Evolutionary conservation across 2,888 invertebrate species (phyloP).

Genomic region (Tethea ocularis): DNA sequence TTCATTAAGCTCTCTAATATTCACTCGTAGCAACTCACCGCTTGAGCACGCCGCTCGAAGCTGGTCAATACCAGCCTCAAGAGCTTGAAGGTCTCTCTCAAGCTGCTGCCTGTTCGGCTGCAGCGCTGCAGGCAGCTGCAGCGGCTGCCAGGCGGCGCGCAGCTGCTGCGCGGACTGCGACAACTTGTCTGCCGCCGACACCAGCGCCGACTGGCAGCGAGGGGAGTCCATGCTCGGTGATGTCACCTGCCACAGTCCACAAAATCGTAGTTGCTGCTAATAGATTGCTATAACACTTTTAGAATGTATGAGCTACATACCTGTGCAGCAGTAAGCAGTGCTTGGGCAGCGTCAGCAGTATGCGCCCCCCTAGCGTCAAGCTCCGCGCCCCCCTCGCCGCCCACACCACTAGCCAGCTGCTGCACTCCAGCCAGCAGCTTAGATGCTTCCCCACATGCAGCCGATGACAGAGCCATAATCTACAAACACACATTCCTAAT

Average conservation of each 20-base stretch:
- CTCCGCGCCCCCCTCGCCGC: conserved; percentile 28
- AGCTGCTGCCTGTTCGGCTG: background rate
- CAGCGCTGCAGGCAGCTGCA: conserved; percentile 13
- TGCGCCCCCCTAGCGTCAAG: conserved; percentile 38
- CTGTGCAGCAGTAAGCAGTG: conserved; percentile 44
- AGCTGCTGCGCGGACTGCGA: conserved; percentile 28
- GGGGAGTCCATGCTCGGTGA: conserved; percentile 35
- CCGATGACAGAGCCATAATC: conserved; percentile 43
- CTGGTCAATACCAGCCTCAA: conserved; percentile 33
- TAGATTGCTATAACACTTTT: background rate
- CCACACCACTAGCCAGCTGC: conserved; percentile 35
- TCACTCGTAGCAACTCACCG: too few relatives aligned
- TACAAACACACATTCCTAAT: conserved; percentile 7
- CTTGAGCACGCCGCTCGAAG: conserved; percentile 28
- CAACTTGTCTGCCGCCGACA: conserved; percentile 30
- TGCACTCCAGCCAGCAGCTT: conserved; percentile 45
- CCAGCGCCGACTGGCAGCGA: conserved; percentile 35
- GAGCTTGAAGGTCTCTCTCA: background rate
- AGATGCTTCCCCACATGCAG: conserved; percentile 43
- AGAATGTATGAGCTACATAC: conserved; percentile 23
- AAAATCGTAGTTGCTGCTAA: background rate
- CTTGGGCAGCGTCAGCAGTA: conserved; percentile 41
- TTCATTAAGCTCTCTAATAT: too few relatives aligned
- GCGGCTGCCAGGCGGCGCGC: conserved; percentile 23
- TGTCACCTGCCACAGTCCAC: conserved; percentile 35